Evolutionary conservation across 2,888 invertebrate species (phyloP).

Genomic region (Cotesia congregata): DNA sequence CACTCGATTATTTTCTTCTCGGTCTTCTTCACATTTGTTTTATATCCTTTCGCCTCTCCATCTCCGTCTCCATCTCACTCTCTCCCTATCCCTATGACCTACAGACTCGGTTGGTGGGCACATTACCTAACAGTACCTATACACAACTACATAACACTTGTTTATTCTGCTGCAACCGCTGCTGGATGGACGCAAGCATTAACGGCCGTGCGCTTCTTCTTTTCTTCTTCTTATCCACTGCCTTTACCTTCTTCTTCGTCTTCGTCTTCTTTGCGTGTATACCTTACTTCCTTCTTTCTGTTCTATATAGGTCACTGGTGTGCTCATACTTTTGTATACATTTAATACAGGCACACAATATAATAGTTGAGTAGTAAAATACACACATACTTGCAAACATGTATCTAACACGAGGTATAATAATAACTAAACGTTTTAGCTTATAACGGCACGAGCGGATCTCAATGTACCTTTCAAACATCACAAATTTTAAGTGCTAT

Average conservation of each 20-base stretch:
- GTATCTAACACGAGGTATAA: slow-evolving; percentile 9
- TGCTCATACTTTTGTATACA: slow-evolving; percentile 41
- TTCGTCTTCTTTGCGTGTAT: slow-evolving; percentile 33
- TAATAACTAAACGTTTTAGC: not conserved
- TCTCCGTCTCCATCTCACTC: slow-evolving; percentile 42
- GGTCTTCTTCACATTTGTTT: slow-evolving; percentile 29
- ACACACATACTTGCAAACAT: slow-evolving; percentile 28
- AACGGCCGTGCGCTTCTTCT: slow-evolving; percentile 36
- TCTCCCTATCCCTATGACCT: slow-evolving; percentile 57
- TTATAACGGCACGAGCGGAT: slow-evolving; percentile 18
- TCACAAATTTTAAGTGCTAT: not conserved
- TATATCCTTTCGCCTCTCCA: slow-evolving; percentile 22
- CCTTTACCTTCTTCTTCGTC: not conserved
- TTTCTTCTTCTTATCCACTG: not conserved
- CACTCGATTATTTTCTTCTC: slow-evolving; percentile 25
- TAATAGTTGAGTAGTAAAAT: slow-evolving; percentile 19
- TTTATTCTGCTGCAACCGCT: slow-evolving; percentile 41
- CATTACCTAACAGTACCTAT: slow-evolving; percentile 63
- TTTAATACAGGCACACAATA: slow-evolving; percentile 9
- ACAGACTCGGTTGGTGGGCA: slow-evolving; percentile 58
- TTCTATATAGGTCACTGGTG: slow-evolving; percentile 43
- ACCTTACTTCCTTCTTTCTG: slow-evolving; percentile 24
- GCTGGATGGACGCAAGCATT: slow-evolving; percentile 37
- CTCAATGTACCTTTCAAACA: slow-evolving; percentile 4
- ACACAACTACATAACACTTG: slow-evolving; percentile 44